Evolutionary conservation across 2,113 vertebrate genomes (phyloP).

Genomic region (Nannobrachium achirus): DNA sequence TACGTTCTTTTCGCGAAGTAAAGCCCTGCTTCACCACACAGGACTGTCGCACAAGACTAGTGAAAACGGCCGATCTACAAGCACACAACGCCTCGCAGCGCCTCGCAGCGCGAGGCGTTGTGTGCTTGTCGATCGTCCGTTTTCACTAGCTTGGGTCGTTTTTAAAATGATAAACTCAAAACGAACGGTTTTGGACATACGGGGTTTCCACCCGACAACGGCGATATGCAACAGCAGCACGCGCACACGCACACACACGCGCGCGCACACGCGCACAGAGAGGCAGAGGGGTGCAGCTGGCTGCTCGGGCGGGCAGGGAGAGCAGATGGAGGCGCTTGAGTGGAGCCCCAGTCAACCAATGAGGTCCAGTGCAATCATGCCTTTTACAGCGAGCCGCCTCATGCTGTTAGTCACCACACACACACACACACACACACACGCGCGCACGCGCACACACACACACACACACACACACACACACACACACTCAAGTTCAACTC

Average conservation of each 20-base stretch:
- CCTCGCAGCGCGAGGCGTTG: no score
- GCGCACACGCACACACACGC: conserved; percentile 1
- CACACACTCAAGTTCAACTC: not conserved
- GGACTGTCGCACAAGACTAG: no score
- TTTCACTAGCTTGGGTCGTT: no score
- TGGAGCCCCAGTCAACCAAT: conserved; percentile 58
- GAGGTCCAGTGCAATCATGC: conserved; percentile 53
- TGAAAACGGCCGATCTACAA: no score
- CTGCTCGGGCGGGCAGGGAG: conserved; percentile 57
- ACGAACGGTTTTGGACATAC: no score
- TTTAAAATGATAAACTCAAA: no score
- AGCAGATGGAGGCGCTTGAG: conserved; percentile 73
- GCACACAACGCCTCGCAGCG: not conserved
- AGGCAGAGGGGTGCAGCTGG: conserved; percentile 61
- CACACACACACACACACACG: conserved; percentile 9
- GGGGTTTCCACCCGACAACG: no score
- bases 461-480: conserved; percentile 3
- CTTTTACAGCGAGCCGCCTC: conserved; percentile 39
- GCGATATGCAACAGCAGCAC: no score
- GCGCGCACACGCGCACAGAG: conserved; percentile 36
- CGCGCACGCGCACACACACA: conserved; percentile 9
- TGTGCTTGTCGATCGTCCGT: no score
- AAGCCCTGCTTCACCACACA: no score
- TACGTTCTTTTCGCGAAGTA: no score
- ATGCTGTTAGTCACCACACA: conserved; percentile 27